A percentile compares a stretch with the other conserved stretches of the same genome.
Evolutionary conservation across 2,888 invertebrate genomes (phyloP).

Genomic region (Leptinotarsa tumamoca): DNA sequence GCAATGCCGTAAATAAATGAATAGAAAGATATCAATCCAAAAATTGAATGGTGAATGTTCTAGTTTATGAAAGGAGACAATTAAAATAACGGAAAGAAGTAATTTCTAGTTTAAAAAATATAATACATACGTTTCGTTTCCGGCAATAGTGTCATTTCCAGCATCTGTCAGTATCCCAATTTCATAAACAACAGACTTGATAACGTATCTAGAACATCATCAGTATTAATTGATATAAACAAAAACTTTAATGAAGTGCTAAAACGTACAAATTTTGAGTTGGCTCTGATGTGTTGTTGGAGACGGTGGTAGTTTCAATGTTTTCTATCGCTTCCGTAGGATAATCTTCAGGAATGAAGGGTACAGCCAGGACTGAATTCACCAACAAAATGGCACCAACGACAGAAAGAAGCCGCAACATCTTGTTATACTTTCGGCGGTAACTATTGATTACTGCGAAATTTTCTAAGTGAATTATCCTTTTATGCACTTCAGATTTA

Average conservation of each 20-base stretch:
- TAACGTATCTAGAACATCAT: slow-evolving; percentile 67
- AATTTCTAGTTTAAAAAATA: too few relatives aligned
- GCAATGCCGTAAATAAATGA: too few relatives aligned
- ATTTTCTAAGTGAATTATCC: slow-evolving; percentile 16
- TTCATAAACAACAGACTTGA: slow-evolving; percentile 72
- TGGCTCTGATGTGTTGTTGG: slow-evolving; percentile 18
- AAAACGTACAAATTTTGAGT: slow-evolving; percentile 5
- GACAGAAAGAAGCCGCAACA: slow-evolving; percentile 30
- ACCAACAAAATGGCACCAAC: slow-evolving; percentile 26
- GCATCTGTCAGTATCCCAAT: slow-evolving; percentile 72
- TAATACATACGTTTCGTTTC: slow-evolving; percentile 60
- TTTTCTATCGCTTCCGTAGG: slow-evolving; percentile 9
- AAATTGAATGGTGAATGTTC: neutral
- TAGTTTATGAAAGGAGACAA: neutral
- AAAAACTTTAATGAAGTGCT: neutral
- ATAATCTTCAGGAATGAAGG: slow-evolving; percentile 26
- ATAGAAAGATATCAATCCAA: too few relatives aligned
- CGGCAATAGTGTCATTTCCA: slow-evolving; percentile 60
- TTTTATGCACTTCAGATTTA: slow-evolving; percentile 44
- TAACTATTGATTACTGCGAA: slow-evolving; percentile 26
- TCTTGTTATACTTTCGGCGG: slow-evolving; percentile 30
- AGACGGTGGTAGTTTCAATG: slow-evolving; percentile 29
- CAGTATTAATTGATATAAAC: slow-evolving; percentile 12
- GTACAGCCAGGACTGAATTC: slow-evolving; percentile 27
- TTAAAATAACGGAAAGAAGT: neutral